A percentile compares a stretch with the other conserved stretches of the same genome.
Evolutionary conservation across 2,797 vertebrate species (phyloP).

Genomic region (Harpagifer antarcticus): DNA sequence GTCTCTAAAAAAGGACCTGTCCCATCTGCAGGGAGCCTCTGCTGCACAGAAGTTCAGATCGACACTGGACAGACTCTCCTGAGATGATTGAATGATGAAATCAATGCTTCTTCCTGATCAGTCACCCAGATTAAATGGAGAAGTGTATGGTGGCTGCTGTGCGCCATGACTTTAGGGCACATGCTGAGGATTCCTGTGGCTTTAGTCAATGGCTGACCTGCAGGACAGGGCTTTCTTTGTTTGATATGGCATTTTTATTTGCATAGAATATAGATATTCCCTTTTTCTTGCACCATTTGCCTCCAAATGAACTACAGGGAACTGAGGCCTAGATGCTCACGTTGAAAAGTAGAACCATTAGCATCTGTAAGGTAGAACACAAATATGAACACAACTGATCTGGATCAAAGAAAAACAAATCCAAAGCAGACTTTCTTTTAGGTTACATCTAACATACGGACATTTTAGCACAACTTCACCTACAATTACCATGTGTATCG

Average conservation of each 20-base stretch:
- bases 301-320: neutral
- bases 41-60: conserved; percentile 39
- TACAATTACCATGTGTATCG: too few species aligned
- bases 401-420: too few species aligned
- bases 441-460: too few species aligned
- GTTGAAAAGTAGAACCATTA: neutral
- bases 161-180: neutral
- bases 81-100: conserved; percentile 64
- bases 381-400: neutral
- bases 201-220: conserved; percentile 16
- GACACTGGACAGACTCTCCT: conserved; percentile 49
- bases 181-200: conserved; percentile 16
- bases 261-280: neutral
- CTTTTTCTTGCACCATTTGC: neutral
- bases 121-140: conserved; percentile 59
- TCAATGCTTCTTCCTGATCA: conserved; percentile 57
- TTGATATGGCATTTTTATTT: conserved; percentile 17
- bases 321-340: neutral
- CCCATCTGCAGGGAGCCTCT: conserved; percentile 17
- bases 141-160: conserved; percentile 25
- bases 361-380: neutral
- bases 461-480: too few species aligned
- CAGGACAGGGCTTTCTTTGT: conserved; percentile 29
- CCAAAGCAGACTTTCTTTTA: too few species aligned
- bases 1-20: conserved; percentile 36